These are phyloP conservation scores for Petrocephalus schoutedeni DNA, from an alignment of 2,797 vertebrate species.

Conservation along the genomic window DNA sequence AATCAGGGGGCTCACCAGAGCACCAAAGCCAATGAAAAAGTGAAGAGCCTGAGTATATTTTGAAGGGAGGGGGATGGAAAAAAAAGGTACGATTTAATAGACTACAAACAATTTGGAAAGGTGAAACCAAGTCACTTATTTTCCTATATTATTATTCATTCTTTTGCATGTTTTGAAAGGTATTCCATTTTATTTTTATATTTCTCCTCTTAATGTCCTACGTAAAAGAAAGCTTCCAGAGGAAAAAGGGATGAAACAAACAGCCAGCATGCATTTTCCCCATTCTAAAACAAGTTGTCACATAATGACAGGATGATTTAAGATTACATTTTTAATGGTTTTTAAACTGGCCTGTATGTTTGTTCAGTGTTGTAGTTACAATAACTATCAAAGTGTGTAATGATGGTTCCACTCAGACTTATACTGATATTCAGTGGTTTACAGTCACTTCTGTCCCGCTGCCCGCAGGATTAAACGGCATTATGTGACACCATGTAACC, in stretches of 20 bases:
- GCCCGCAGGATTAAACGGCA: too few species aligned
- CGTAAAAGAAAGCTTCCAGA: background rate
- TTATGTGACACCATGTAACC: too few species aligned
- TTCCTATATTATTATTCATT: background rate
- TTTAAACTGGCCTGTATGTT: background rate
- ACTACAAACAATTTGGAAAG: background rate
- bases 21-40: conserved; percentile 89
- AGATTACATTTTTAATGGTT: background rate
- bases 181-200: background rate
- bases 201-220: background rate
- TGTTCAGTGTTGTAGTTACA: background rate
- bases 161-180: background rate
- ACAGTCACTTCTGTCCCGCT: too few species aligned
- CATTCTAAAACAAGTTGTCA: background rate
- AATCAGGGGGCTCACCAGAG: conserved; percentile 84
- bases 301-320: background rate
- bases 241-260: background rate
- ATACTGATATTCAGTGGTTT: too few species aligned
- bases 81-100: background rate
- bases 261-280: background rate
- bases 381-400: background rate
- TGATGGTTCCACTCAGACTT: background rate
- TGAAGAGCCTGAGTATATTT: conserved; percentile 74
- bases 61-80: background rate
- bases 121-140: background rate